These are phyloP conservation scores for Probaryconus sp. DNA, from an alignment of 1,140 invertebrate species.

Conservation along the genomic window DNA sequence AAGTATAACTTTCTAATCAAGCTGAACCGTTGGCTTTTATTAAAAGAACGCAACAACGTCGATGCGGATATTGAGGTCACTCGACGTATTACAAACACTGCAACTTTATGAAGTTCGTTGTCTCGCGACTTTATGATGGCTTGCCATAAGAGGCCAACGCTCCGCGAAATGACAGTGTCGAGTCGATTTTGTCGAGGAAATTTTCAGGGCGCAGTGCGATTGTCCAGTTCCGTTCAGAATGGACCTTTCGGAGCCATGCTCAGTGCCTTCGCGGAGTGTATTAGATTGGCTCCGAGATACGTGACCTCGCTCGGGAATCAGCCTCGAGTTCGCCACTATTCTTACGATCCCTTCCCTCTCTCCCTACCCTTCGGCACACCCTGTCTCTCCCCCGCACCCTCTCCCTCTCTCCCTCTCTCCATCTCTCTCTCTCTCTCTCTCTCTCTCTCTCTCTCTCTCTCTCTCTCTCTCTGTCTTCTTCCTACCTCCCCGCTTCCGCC, in stretches of 20 bases:
- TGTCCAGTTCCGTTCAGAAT: constrained; percentile 34
- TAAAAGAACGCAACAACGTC: constrained; percentile 34
- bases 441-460: constrained; percentile 11
- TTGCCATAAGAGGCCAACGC: constrained; percentile 40
- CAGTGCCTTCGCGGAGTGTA: constrained; percentile 64
- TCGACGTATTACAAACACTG: constrained; percentile 49
- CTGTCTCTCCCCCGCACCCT: background rate
- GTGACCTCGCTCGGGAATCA: constrained; percentile 76
- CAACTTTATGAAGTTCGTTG: constrained; percentile 59
- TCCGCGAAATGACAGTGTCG: constrained; percentile 43
- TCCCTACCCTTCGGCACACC: background rate
- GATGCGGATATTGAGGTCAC: constrained; percentile 47
- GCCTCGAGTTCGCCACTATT: constrained; percentile 50
- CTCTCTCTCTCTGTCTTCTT: constrained; percentile 1
- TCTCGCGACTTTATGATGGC: constrained; percentile 58
- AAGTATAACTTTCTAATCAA: constrained; percentile 50
- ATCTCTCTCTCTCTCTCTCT: constrained; percentile 17
- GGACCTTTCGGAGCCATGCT: constrained; percentile 31
- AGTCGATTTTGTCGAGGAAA: constrained; percentile 41
- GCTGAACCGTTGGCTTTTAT: constrained; percentile 33
- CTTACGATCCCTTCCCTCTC: constrained; percentile 20
- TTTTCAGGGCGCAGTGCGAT: constrained; percentile 38
- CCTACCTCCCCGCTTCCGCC: background rate
- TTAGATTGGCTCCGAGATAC: constrained; percentile 76
- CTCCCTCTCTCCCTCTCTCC: constrained; percentile 13